Conservation (phyloP, 1,140 invertebrate genomes). For the Anoplolepis gracilipes region DNA sequence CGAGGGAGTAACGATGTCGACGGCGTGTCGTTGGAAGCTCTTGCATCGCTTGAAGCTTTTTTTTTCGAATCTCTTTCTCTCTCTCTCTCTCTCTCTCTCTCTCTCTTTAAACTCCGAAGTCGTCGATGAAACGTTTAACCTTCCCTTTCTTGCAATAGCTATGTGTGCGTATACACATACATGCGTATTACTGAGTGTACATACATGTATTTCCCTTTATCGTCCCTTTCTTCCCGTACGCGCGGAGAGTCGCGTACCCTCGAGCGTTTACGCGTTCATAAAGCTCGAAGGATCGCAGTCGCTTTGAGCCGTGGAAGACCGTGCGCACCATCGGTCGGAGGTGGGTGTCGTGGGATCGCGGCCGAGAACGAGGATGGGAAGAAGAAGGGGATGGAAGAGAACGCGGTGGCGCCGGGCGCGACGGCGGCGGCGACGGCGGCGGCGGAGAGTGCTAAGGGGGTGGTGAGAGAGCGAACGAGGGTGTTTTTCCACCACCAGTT, state of each 20-base stretch:
- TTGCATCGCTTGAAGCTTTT: conserved; percentile 23
- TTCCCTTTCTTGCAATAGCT: conserved; percentile 62
- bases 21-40: conserved; percentile 54
- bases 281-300: conserved; percentile 77
- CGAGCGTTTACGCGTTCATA: conserved; percentile 81
- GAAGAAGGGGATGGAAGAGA: conserved; percentile 77
- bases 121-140: conserved; percentile 73
- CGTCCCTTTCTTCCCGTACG: conserved; percentile 30
- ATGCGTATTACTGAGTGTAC: background rate
- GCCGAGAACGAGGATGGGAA: conserved; percentile 57
- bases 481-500: conserved; percentile 87
- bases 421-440: conserved; percentile 27
- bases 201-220: background rate
- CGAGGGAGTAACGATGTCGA: conserved; percentile 59
- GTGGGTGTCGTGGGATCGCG: conserved; percentile 68
- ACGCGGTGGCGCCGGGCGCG: conserved; percentile 66
- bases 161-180: background rate
- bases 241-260: conserved; percentile 52
- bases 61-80: conserved; percentile 27
- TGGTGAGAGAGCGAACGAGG: conserved; percentile 80
- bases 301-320: conserved; percentile 71
- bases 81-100: too few relatives aligned
- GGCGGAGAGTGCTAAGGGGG: conserved; percentile 74
- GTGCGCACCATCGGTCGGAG: conserved; percentile 64
- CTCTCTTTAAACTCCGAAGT: conserved; percentile 39